Base-by-base conservation (phyloP, 2,888 invertebrate genomes). In the Orchesella flavescens region DNA sequence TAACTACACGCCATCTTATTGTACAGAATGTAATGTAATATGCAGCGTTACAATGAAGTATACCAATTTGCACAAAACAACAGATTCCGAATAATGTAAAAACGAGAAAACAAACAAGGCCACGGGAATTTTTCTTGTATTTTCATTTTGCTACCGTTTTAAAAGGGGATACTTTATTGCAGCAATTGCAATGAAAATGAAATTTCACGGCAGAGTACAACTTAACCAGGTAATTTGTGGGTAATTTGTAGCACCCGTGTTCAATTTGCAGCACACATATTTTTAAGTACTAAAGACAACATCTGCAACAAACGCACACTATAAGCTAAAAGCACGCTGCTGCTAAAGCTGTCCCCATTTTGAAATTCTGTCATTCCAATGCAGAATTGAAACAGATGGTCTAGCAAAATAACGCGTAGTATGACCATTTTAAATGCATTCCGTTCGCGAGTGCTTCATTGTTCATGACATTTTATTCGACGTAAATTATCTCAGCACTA, bases 301-400 rank as follows among this genome's bases (percentile, higher is more conserved):
- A 53, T 23, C 53, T 44, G 23, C 53, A 23, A 3, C 53, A 9
- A 43, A 53, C 4, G n/a, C n/a, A 24, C 17, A 46, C 49, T n/a
- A n/a, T 34, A 34, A 34, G 7, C 3, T 34, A 34, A 4, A 34
- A 4, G 2, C 2, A 34, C 34, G 34, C 34, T 34, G n/a, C n/a
- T n/a, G n/a, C n/a, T n/a, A n/a, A n/a, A n/a, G n/a, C n/a, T 75
- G 75, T 75, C 75, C 75, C 63, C 75, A 75, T 63, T 75, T 55
- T 66, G 15, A 34, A 46, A 43, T 59, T 74, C 61, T 63, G 74
- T 61, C 74, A 74, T 75, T 75, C 63, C 17, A 2, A 17, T 15
- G 17, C 13, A 49, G 44, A 44, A 23, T 69, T 68, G 44, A n/a
- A 68, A 46, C 78, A 78, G 78, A 71, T 78, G 78, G 69, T 78